phyloP scores from a whole-genome alignment of 2,888 invertebrate genomes.

The Schizotus pectinicornis region DNA sequence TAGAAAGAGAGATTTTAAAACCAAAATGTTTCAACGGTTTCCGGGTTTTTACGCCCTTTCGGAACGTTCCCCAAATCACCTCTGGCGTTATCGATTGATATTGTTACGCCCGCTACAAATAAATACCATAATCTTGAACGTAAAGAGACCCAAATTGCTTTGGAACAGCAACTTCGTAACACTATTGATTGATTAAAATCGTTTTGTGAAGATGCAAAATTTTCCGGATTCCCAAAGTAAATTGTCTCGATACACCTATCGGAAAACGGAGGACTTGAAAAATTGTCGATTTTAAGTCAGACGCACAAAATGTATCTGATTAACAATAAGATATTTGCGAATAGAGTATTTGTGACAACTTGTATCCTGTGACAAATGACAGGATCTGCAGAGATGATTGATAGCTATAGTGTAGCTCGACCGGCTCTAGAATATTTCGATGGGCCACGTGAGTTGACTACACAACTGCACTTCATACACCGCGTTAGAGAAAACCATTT shows the following conservation, averaged over 20 bases:
- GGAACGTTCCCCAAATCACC: background rate
- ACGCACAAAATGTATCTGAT: slow-evolving; percentile 29
- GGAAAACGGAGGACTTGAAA: too few relatives aligned
- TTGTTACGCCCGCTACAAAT: slow-evolving; percentile 3
- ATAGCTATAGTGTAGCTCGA: slow-evolving; percentile 41
- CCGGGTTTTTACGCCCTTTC: slow-evolving; percentile 16
- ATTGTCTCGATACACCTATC: too few relatives aligned
- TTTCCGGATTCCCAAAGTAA: too few relatives aligned
- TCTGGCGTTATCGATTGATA: background rate
- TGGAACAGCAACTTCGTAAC: too few relatives aligned
- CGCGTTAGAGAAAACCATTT: slow-evolving; percentile 17
- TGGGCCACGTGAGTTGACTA: slow-evolving; percentile 44
- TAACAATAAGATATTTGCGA: slow-evolving; percentile 41
- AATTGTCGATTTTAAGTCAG: too few relatives aligned
- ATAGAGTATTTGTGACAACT: slow-evolving; percentile 45
- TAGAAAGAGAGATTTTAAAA: slow-evolving; percentile 15
- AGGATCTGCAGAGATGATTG: slow-evolving; percentile 43
- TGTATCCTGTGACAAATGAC: slow-evolving; percentile 41
- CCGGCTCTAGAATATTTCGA: slow-evolving; percentile 45
- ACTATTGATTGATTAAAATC: too few relatives aligned
- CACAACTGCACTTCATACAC: slow-evolving; percentile 17
- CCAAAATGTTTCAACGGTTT: slow-evolving; percentile 24
- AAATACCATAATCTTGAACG: background rate
- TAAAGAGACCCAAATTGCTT: too few relatives aligned
- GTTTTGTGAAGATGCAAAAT: too few relatives aligned